Evolutionary conservation across 2,888 invertebrate species (phyloP).

Genomic region (Lamellibrachia satsuma): DNA sequence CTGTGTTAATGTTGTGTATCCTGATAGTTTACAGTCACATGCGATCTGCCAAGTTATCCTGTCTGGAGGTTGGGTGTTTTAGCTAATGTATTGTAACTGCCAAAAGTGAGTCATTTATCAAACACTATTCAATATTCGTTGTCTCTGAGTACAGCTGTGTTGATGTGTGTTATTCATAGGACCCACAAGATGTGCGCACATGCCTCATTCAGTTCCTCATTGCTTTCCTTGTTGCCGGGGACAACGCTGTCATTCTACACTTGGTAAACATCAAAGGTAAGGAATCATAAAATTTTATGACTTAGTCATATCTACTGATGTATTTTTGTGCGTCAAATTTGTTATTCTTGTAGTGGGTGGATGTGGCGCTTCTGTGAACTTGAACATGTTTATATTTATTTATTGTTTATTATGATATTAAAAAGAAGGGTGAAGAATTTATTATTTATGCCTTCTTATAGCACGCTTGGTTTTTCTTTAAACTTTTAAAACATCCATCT

Average conservation of each 20-base stretch:
- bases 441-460: background rate
- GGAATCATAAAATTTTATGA: background rate
- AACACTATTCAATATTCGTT: background rate
- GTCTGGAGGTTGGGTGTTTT: too few species aligned
- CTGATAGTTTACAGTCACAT: too few species aligned
- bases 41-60: too few species aligned
- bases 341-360: background rate
- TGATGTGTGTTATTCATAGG: conserved; percentile 52
- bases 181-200: conserved; percentile 76
- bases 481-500: background rate
- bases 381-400: background rate
- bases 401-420: background rate
- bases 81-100: too few species aligned
- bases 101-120: too few species aligned
- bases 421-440: background rate
- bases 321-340: background rate
- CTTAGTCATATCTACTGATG: conserved; percentile 14
- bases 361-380: background rate
- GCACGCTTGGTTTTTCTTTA: background rate
- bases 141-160: background rate
- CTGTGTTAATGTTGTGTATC: too few species aligned
- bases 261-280: conserved; percentile 71
- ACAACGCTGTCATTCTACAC: conserved; percentile 74
- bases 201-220: conserved; percentile 80
- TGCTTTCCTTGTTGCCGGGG: conserved; percentile 79